Evolutionary conservation across 2,888 invertebrate species (phyloP).

Genomic region (Morpho helenor): DNA sequence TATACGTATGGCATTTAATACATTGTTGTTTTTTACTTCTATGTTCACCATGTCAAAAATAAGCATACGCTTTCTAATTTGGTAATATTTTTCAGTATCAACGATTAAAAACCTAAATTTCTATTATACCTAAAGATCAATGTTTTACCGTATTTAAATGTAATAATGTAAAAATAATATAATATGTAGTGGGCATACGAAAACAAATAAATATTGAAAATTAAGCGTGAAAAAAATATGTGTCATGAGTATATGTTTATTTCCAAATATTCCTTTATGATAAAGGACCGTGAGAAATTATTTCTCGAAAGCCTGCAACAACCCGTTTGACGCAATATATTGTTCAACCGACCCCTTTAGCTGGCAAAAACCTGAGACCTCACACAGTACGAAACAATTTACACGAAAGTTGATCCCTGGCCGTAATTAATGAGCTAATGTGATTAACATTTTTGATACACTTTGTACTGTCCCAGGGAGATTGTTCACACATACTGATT

Average conservation of each 20-base stretch:
- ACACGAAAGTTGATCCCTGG: constrained; percentile 42
- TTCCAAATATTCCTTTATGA: constrained; percentile 1
- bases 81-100: no score
- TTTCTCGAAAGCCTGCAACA: constrained; percentile 12
- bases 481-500: neutral
- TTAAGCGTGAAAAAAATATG: no score
- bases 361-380: constrained; percentile 45
- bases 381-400: constrained; percentile 38
- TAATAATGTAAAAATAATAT: neutral
- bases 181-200: neutral
- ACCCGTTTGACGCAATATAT: constrained; percentile 17
- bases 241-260: neutral
- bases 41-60: no score
- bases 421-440: constrained; percentile 35
- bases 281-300: constrained; percentile 25
- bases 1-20: neutral
- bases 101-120: no score
- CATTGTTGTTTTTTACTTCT: no score
- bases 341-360: constrained; percentile 26
- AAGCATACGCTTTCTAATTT: no score
- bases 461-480: constrained; percentile 3
- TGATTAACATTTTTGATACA: constrained; percentile 30
- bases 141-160: no score
- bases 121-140: no score
- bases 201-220: no score